Conservation (phyloP, 1,140 invertebrate genomes). For the Bombyx mori region DNA sequence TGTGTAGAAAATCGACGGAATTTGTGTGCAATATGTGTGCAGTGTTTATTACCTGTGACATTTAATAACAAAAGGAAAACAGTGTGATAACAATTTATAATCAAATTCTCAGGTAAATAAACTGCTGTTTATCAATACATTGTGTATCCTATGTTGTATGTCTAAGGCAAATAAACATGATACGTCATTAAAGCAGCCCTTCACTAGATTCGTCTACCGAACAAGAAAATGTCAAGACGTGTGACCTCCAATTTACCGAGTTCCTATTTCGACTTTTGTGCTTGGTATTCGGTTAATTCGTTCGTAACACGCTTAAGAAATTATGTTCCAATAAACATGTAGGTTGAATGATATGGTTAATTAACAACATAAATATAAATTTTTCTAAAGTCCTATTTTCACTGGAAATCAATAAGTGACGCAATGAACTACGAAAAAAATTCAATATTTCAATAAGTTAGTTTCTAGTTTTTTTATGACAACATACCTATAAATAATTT, state of each 20-base stretch:
- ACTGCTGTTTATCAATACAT: background rate
- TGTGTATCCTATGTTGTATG: no score
- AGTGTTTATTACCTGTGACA: conserved; percentile 66
- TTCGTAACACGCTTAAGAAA: no score
- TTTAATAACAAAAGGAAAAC: conserved; percentile 62
- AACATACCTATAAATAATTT: no score
- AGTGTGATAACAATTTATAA: conserved; percentile 20
- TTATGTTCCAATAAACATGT: conserved; percentile 34
- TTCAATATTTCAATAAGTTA: no score
- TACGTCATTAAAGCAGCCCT: conserved; percentile 23
- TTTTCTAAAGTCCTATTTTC: no score
- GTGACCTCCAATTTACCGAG: conserved; percentile 49
- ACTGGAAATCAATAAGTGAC: no score
- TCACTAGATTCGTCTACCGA: conserved; percentile 33
- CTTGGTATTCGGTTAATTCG: no score
- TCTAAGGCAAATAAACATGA: no score
- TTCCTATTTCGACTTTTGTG: conserved; percentile 24
- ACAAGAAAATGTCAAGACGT: conserved; percentile 51
- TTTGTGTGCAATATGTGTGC: conserved; percentile 59
- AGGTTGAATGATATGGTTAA: conserved; percentile 43
- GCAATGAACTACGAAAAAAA: no score
- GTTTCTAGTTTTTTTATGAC: no score
- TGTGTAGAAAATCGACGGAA: conserved; percentile 48
- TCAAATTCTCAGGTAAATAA: conserved; percentile 22
- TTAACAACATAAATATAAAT: conserved; percentile 27